phyloP scores from a whole-genome alignment of 2,888 invertebrate genomes.

The Agrochola macilenta region DNA sequence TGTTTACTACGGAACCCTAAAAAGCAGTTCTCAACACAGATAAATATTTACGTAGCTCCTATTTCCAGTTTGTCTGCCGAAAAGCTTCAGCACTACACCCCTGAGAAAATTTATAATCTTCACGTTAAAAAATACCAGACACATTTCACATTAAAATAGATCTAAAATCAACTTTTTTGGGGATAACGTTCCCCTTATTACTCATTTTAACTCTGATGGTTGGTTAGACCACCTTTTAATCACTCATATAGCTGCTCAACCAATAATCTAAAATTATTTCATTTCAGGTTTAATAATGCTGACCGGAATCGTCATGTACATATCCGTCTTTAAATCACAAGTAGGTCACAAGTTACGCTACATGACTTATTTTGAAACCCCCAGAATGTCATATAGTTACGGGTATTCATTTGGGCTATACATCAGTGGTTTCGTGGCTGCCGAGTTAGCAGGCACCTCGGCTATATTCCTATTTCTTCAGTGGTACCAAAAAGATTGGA shows the following conservation, averaged over 20 bases:
- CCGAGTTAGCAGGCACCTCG: slow-evolving; percentile 96
- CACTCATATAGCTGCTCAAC: background rate
- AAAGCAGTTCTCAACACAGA: too few species aligned
- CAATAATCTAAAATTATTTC: slow-evolving; percentile 7
- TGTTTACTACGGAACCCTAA: too few species aligned
- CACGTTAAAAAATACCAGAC: background rate
- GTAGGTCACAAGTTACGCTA: slow-evolving; percentile 96
- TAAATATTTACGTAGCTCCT: background rate
- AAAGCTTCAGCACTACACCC: background rate
- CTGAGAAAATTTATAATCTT: background rate
- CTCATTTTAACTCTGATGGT: background rate
- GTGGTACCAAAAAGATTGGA: slow-evolving; percentile 93
- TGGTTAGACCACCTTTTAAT: background rate
- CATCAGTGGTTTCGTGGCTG: slow-evolving; percentile 95
- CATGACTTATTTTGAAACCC: slow-evolving; percentile 94
- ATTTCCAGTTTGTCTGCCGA: too few species aligned
- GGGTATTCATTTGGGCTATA: slow-evolving; percentile 97
- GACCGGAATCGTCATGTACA: slow-evolving; percentile 97
- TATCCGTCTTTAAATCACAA: slow-evolving; percentile 97
- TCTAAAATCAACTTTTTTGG: background rate
- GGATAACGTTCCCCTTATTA: background rate
- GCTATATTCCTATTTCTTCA: slow-evolving; percentile 97
- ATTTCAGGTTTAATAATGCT: slow-evolving; percentile 96
- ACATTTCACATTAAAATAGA: background rate
- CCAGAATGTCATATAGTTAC: slow-evolving; percentile 96